Conservation (phyloP, 2,888 invertebrate genomes). For the Habrosyne pyritoides region DNA sequence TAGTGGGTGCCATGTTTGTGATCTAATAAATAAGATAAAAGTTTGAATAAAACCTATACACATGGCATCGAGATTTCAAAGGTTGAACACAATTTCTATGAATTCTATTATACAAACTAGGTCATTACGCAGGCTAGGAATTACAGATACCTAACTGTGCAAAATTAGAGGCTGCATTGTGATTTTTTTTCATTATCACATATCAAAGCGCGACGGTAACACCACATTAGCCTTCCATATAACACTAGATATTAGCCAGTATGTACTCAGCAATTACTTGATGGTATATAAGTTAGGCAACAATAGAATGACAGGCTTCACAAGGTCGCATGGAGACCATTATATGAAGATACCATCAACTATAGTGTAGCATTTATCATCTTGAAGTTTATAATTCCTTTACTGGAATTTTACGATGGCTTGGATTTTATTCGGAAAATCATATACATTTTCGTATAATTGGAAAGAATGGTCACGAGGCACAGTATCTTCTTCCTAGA, state of each 20-base stretch:
- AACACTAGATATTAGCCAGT: neutral
- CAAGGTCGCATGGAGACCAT: conserved; percentile 54
- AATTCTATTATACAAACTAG: no score
- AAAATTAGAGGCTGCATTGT: neutral
- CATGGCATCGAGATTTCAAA: no score
- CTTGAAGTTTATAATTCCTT: neutral
- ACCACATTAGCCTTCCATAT: neutral
- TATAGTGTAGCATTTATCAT: neutral
- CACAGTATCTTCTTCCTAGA: no score
- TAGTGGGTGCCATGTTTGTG: no score
- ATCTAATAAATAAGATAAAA: no score
- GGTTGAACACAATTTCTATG: no score
- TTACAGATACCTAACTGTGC: neutral
- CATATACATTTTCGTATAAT: no score
- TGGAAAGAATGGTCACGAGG: no score
- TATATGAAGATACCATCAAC: conserved; percentile 53
- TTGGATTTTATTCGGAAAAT: no score
- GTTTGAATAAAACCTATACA: no score
- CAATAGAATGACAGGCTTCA: conserved; percentile 61
- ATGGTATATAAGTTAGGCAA: conserved; percentile 61
- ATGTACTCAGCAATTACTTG: conserved; percentile 41
- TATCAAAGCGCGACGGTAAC: conserved; percentile 3
- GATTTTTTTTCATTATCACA: neutral
- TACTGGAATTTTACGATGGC: neutral
- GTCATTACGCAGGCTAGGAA: neutral